phyloP scores from a whole-genome alignment of 2,113 vertebrate genomes.

The Phoenicopterus ruber region DNA sequence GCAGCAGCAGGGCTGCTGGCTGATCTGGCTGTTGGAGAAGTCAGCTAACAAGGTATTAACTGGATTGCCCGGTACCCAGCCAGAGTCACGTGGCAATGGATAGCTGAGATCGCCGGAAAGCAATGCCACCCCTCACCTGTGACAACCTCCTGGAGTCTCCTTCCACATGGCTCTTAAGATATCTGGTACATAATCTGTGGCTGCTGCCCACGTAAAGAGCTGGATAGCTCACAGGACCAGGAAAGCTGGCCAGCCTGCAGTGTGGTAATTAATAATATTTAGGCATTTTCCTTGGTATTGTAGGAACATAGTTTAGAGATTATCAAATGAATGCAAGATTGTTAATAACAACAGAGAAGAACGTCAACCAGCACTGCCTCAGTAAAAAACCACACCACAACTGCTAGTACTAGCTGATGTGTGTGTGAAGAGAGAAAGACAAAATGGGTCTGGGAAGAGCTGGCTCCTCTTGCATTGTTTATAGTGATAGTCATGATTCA shows the following conservation, averaged over 20 bases:
- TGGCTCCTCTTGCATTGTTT: not conserved
- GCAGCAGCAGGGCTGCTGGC: not conserved
- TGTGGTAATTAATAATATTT: not conserved
- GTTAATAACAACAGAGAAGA: not conserved
- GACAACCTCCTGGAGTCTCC: not conserved
- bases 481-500: not conserved
- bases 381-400: not conserved
- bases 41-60: not conserved
- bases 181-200: not conserved
- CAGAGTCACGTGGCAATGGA: not conserved
- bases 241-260: not conserved
- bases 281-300: not conserved
- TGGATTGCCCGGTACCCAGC: not conserved
- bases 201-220: not conserved
- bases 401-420: not conserved
- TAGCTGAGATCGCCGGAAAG: not conserved
- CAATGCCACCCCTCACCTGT: not conserved
- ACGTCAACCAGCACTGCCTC: not conserved
- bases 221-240: not conserved
- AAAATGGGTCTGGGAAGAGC: not conserved
- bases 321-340: not conserved
- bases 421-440: not conserved
- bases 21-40: not conserved
- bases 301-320: not conserved
- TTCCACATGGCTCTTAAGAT: not conserved